Base-by-base conservation (phyloP, 1,140 invertebrate genomes). In the Drosophila mojavensis region DNA sequence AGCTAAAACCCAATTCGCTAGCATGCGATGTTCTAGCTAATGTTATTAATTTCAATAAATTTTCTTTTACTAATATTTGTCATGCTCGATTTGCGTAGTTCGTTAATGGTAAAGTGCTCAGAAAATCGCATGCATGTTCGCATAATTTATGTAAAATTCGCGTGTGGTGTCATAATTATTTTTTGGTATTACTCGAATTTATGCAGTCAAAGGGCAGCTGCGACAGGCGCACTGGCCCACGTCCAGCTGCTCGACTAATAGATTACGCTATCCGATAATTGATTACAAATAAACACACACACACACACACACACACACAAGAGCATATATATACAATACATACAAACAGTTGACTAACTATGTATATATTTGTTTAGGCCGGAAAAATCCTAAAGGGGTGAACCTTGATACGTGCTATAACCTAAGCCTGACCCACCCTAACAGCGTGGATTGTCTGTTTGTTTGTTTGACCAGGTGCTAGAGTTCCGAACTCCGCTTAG, bases 191-290 rank as follows among this genome's bases (percentile, higher is more conserved):
- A 48, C 39, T 43, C n/a, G 43, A 72, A 71, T 60, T 60, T 67
- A 73, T 73, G 50, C 56, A 48, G 30, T 61, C 56, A 4, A 36
- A n/a, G 7, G 60, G 33, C 81, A 84, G 81, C 81, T 84, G 81
- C 47, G 30, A 53, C 39, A 65, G 70, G 50, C 28, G 64, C 79
- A 72, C 64, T 71, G 72, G 80, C 68, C 68, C 72, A 72, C 15
- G 28, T 76, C 41, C 81, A 86, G 83, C 83, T 86, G 83, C 60
- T 73, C 67, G 67, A 59, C 50, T 64, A 66, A 84, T 78, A 84
- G 74, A 84, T 84, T 80, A 63, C 78, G 77, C 69, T 83, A 79
- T 65, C 73, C 65, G 78, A 89, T 88, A 86, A 88, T 86, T 88
- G 83, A 86, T 86, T 83, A 86, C 77, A 83, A 76, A 88, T 88